Conservation (phyloP, 1,140 invertebrate species). For the Conus ventricosus region DNA sequence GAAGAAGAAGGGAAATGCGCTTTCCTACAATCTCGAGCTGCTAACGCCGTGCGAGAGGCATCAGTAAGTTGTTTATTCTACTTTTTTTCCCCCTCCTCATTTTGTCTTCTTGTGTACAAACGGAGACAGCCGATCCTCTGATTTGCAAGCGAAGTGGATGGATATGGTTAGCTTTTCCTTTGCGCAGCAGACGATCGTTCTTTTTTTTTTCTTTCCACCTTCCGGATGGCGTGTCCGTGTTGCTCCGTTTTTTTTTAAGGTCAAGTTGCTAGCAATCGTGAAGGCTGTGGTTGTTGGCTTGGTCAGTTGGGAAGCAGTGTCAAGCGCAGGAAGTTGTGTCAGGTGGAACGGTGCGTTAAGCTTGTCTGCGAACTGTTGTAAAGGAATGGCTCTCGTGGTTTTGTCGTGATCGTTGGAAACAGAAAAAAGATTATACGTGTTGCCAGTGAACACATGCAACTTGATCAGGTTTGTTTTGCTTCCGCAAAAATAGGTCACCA, state of each 20-base stretch:
- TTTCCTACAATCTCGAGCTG: background rate
- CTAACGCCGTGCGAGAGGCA: background rate
- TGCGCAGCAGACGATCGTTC: conserved; percentile 16
- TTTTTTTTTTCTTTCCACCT: background rate
- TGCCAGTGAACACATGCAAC: no score
- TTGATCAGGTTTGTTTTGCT: no score
- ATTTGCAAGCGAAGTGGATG: background rate
- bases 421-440: background rate
- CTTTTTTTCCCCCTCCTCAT: background rate
- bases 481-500: no score
- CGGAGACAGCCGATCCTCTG: no score
- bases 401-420: no score
- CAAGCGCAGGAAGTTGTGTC: no score
- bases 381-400: no score
- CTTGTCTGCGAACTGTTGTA: no score
- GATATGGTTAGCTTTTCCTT: background rate
- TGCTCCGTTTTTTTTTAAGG: background rate
- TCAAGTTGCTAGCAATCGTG: background rate
- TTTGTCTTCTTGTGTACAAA: no score
- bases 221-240: no score
- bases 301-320: no score
- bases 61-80: background rate
- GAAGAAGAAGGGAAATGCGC: background rate
- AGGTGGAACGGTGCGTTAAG: no score
- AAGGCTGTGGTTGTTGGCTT: background rate